These are phyloP conservation scores for Indri indri DNA, from an alignment of 2,113 vertebrate species.

Conservation along the genomic window DNA sequence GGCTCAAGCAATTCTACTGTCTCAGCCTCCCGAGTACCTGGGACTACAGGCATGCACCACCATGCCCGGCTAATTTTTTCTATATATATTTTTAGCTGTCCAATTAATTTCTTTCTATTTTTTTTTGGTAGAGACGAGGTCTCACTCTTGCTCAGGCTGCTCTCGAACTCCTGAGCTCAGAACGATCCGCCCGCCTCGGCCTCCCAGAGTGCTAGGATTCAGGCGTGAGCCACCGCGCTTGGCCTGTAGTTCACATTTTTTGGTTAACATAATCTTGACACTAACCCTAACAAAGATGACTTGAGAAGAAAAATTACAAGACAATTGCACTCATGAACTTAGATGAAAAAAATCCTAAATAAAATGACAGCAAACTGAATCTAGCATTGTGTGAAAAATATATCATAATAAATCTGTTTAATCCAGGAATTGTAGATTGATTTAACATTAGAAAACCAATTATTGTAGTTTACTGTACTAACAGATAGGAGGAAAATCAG, in stretches of 20 bases:
- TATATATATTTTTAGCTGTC: too few species aligned
- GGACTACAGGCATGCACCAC: too few species aligned
- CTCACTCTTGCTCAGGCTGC: too few species aligned
- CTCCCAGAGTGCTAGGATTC: too few species aligned
- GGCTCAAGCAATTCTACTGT: too few species aligned
- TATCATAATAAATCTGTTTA: conserved; percentile 42
- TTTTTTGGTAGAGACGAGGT: too few species aligned
- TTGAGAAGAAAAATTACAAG: background rate
- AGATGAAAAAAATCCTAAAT: conserved; percentile 21
- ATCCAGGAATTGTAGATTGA: conserved; percentile 31
- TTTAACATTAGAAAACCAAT: conserved; percentile 53
- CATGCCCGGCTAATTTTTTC: too few species aligned
- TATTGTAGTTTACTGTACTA: background rate
- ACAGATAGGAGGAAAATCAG: background rate
- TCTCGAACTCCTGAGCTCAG: too few species aligned
- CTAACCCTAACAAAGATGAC: background rate
- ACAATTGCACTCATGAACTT: background rate
- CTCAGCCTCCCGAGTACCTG: too few species aligned
- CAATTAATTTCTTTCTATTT: too few species aligned
- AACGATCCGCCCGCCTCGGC: too few species aligned
- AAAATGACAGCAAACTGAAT: conserved; percentile 29
- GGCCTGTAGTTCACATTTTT: background rate
- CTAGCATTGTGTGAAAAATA: background rate
- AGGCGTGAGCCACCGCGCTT: too few species aligned
- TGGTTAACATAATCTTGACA: background rate